Conservation (phyloP, 2,888 invertebrate species). For the Sminthurinus aureus region DNA sequence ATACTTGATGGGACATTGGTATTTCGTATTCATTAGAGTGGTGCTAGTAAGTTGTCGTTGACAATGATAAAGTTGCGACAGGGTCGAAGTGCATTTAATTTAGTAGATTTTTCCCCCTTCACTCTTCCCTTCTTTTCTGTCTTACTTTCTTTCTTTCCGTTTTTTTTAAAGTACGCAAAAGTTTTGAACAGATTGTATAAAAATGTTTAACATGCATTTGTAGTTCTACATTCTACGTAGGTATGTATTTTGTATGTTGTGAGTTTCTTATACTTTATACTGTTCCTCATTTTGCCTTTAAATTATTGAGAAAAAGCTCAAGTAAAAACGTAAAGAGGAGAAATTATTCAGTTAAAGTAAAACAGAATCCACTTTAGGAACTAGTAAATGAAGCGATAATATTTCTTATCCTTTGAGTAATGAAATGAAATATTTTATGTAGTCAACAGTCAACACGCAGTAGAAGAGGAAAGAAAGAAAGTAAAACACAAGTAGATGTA, state of each 20-base stretch:
- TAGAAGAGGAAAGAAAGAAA: background rate
- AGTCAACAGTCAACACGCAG: constrained; percentile 8
- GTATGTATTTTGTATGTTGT: too few species aligned
- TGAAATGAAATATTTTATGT: constrained; percentile 34
- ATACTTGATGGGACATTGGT: constrained; percentile 19
- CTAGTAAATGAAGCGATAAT: constrained; percentile 32
- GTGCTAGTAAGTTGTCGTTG: constrained; percentile 36
- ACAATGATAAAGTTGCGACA: constrained; percentile 39
- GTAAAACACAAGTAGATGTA: background rate
- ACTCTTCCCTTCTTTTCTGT: constrained; percentile 15
- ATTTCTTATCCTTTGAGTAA: constrained; percentile 31
- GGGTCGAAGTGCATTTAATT: constrained; percentile 40
- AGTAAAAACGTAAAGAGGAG: background rate
- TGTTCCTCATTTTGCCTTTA: background rate
- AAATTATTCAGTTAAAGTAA: background rate
- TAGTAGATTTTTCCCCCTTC: constrained; percentile 22
- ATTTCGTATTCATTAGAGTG: constrained; percentile 38
- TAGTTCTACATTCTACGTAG: too few species aligned
- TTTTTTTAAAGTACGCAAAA: background rate
- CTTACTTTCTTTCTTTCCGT: constrained; percentile 3
- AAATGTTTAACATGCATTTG: background rate
- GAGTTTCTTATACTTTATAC: background rate
- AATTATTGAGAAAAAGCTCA: background rate
- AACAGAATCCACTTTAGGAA: constrained; percentile 12
- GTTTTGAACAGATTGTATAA: background rate